phyloP scores from a whole-genome alignment of 2,888 invertebrate species.

The Exephanes ischioxanthus region DNA sequence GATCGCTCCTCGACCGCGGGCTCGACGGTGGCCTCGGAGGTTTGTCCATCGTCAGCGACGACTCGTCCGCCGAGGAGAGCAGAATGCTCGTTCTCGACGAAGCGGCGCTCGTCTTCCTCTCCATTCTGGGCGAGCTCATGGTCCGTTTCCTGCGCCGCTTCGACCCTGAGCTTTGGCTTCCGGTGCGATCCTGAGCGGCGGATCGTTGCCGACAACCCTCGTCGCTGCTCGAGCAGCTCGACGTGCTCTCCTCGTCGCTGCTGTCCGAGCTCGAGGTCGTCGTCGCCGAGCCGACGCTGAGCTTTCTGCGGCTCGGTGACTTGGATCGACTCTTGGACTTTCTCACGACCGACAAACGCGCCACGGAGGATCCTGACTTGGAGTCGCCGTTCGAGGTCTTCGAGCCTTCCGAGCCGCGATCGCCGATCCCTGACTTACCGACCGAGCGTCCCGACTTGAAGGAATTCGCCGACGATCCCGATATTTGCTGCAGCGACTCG shows the following conservation, averaged over 20 bases:
- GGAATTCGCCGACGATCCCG: constrained; percentile 70
- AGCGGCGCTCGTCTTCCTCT: constrained; percentile 78
- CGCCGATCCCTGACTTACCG: constrained; percentile 63
- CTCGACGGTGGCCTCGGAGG: constrained; percentile 86
- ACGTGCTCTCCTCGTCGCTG: constrained; percentile 84
- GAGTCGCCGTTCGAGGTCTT: constrained; percentile 29
- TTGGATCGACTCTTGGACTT: constrained; percentile 72
- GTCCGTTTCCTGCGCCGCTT: constrained; percentile 71
- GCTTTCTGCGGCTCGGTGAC: constrained; percentile 69
- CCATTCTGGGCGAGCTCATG: constrained; percentile 73
- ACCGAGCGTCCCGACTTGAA: constrained; percentile 64
- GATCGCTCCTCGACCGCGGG: constrained; percentile 83
- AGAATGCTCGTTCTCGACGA: constrained; percentile 86
- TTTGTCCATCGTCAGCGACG: constrained; percentile 86
- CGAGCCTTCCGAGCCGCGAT: constrained; percentile 62
- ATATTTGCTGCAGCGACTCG: constrained; percentile 67
- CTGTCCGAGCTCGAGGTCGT: constrained; percentile 72
- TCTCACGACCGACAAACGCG: constrained; percentile 51
- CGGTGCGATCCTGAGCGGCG: constrained; percentile 63
- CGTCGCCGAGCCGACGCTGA: constrained; percentile 59
- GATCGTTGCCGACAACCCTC: constrained; percentile 69
- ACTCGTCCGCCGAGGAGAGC: constrained; percentile 87
- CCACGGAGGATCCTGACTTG: constrained; percentile 55
- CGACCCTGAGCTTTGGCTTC: constrained; percentile 10
- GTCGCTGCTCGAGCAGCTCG: constrained; percentile 81